Evolutionary conservation across 2,888 invertebrate species (phyloP), one percentile per base, ranked within the genome.

Genomic region (Dioctria linearis): DNA sequence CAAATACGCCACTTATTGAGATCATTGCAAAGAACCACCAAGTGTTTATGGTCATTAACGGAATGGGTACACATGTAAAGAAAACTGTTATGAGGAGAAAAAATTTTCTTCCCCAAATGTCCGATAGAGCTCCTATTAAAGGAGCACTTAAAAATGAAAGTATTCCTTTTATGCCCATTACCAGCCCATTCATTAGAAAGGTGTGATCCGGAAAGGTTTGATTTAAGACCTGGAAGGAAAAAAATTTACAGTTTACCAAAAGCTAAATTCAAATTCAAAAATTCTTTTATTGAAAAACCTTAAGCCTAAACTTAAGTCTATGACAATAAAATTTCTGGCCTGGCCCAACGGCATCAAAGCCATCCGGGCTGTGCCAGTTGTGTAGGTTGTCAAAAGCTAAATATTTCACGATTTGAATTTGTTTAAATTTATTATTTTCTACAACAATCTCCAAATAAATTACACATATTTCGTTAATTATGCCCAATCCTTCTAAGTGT

Each of bases 21-120:
- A 99, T 97, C 95, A 99, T 96, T 81, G 98, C 98, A 90, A 99
- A 99, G 90, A 99, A 99, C 98, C 98, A 98, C 97, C 97, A 99
- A 71, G 99, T 98, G 91, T 98, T 99, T 88, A 99, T 95, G 86
- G 96, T 97, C 97, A 99, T 98, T 82, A 99, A 92, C 79, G 99
- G 99, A 88, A 99, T 99, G 78, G 99, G 99, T 85, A 96, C 95
- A 90, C 99, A 99, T 57, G 99, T 99, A 90, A 98, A 98, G 90
- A 98, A 97, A 86, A 99, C 98, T 75, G 99, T 99, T 86, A 99
- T 94, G 83, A 99, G 92, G 82, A 99, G 93, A 91, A 99, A 99
- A 88, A 98, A 95, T 90, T 99, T 99, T 85, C 99, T 93, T 78
- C 99, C 99, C 96, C 98, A 99, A 81, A 98, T 96, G 90, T 99